Evolutionary conservation across 2,113 vertebrate species (phyloP), one percentile per base, ranked within the genome.

Genomic region (Halichoeres trimaculatus): DNA sequence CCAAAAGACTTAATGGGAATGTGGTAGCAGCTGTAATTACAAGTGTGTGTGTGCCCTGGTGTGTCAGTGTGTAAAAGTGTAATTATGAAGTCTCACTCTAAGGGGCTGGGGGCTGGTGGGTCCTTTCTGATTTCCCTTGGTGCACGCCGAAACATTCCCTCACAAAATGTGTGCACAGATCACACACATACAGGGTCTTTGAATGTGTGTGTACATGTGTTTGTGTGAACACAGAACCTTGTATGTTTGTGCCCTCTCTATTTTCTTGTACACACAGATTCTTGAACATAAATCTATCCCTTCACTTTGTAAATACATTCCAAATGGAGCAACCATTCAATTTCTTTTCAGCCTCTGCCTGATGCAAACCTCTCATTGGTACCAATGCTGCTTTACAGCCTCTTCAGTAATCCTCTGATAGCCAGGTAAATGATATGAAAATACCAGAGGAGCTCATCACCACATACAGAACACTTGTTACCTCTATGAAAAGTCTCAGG

Each of bases 111-210:
- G 73, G 76, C 83, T 87, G 45, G 72, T 30, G 85, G 89, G 84
- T 74, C 72, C 57, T 82, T 87, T 89, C 80, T 91, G 85, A 92
- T 92, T 92, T 92, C 91, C 91, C 91, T 24, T 22, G 91, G 84
- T 85, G 76, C 69, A 7, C 67, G 66, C 62, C 50, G 76, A 65
- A 85, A 90, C 80, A 84, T 88, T 89, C 83, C 53, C 55, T 61
- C 41, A 70, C 67, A 23, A 16, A 40, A 26, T 40, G 19, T 35
- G 45, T n/a, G 26, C 54, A 35, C 35, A 26, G 4, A 60, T 68
- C 61, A 58, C 13, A 54, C 45, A 50, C 22, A 30, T 45, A 70
- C 41, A 50, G 3, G 30, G 6, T 30, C 30, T 1, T 59, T 38
- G 14, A 8, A 34, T 71, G 24, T 45, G 17, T 45, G 22, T 61